Conservation (phyloP, 2,888 invertebrate genomes). For the Patella pellucida region DNA sequence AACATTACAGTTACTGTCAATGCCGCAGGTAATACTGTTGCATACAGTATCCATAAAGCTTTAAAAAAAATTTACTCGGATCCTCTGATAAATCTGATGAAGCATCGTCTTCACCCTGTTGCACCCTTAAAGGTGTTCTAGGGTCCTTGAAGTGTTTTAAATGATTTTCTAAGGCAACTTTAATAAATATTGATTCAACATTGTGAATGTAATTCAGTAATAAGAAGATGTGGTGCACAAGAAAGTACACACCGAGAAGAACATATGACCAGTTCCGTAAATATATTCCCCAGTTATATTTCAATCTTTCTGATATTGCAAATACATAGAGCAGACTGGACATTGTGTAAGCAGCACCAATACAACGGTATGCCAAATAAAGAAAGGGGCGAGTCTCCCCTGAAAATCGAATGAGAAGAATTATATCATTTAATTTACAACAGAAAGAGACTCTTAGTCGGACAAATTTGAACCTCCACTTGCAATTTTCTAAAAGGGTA, state of each 20-base stretch:
- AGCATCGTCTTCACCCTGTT: too few relatives aligned
- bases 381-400: neutral
- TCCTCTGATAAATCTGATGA: too few relatives aligned
- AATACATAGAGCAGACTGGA: neutral
- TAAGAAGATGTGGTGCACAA: slow-evolving; percentile 24
- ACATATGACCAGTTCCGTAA: slow-evolving; percentile 38
- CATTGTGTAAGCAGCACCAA: neutral
- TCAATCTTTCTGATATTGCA: neutral
- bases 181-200: too few relatives aligned
- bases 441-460: too few relatives aligned
- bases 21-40: slow-evolving; percentile 44
- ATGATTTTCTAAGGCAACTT: too few relatives aligned
- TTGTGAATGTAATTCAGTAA: too few relatives aligned
- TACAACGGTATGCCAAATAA: neutral
- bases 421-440: too few relatives aligned
- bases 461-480: too few relatives aligned
- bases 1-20: slow-evolving; percentile 60
- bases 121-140: too few relatives aligned
- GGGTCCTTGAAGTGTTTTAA: too few relatives aligned
- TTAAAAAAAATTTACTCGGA: neutral
- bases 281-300: slow-evolving; percentile 28
- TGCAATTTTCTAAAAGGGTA: neutral
- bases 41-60: slow-evolving; percentile 56
- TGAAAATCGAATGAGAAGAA: neutral
- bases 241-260: slow-evolving; percentile 29